phyloP scores from a whole-genome alignment of 2,797 vertebrate genomes.

The Staurois parvus region DNA sequence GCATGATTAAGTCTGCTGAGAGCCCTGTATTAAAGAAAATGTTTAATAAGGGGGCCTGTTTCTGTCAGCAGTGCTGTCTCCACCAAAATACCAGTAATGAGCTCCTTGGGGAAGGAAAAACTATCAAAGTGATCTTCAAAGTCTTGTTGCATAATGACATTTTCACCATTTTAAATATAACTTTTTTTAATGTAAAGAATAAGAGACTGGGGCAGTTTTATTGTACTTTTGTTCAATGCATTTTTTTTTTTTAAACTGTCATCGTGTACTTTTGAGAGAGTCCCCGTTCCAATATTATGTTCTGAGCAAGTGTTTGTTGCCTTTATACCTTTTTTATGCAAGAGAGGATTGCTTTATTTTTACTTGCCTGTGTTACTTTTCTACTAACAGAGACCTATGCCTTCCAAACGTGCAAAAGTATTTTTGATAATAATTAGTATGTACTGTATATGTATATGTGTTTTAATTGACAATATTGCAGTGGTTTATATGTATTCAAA shows the following conservation, averaged over 20 bases:
- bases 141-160: conserved; percentile 61
- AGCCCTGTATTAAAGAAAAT: conserved; percentile 63
- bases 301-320: background rate
- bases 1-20: conserved; percentile 56
- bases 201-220: conserved; percentile 61
- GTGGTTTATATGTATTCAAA: too few relatives aligned
- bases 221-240: conserved; percentile 46
- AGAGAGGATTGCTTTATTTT: conserved; percentile 36
- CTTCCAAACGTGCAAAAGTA: too few relatives aligned
- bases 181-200: conserved; percentile 50
- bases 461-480: too few relatives aligned
- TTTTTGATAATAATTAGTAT: too few relatives aligned
- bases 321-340: conserved; percentile 4
- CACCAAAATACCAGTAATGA: conserved; percentile 70
- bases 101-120: conserved; percentile 68
- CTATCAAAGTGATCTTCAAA: conserved; percentile 71
- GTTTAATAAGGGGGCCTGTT: conserved; percentile 59
- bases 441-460: too few relatives aligned
- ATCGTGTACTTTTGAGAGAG: conserved; percentile 49
- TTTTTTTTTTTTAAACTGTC: conserved; percentile 1
- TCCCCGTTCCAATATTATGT: background rate
- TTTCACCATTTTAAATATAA: conserved; percentile 64
- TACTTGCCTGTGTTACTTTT: background rate
- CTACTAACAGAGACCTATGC: background rate
- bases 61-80: conserved; percentile 63